phyloP scores from a whole-genome alignment of 2,797 vertebrate species.

The Champsocephalus esox region DNA sequence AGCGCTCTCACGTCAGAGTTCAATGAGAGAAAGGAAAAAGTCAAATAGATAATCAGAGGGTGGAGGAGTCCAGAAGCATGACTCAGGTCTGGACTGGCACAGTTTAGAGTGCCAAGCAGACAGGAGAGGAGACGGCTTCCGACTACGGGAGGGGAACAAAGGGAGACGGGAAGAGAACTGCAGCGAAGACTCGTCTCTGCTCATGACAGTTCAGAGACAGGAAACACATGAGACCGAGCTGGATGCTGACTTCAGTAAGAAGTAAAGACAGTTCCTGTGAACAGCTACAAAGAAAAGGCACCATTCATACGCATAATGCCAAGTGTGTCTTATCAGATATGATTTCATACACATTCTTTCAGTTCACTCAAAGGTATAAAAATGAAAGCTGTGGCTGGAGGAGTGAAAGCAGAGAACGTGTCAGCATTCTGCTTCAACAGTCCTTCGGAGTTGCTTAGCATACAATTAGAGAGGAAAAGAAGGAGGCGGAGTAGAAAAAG shows the following conservation, averaged over 20 bases:
- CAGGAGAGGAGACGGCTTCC: conserved; percentile 37
- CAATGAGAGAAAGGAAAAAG: conserved; percentile 17
- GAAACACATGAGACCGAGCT: not conserved
- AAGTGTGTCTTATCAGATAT: not conserved
- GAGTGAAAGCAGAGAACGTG: conserved; percentile 11
- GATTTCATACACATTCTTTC: conserved; percentile 23
- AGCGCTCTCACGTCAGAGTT: conserved; percentile 3
- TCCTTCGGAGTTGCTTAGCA: conserved; percentile 54
- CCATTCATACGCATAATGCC: not conserved
- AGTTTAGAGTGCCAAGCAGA: conserved; percentile 42
- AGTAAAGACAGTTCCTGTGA: not conserved
- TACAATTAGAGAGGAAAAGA: conserved; percentile 56
- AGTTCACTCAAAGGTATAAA: not conserved
- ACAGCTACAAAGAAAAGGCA: conserved; percentile 9
- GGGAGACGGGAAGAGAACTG: not conserved
- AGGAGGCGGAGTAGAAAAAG: conserved; percentile 42
- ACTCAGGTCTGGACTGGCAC: conserved; percentile 52
- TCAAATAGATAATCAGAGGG: not conserved
- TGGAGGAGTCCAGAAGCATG: conserved; percentile 40
- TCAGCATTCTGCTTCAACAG: conserved; percentile 44
- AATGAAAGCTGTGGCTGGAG: conserved; percentile 15
- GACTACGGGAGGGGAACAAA: conserved; percentile 18
- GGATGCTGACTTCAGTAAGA: not conserved
- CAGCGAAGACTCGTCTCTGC: too few species aligned
- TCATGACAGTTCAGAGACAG: not conserved